These are phyloP conservation scores for Montipora sp. DNA, from an alignment of 64 coral and sea anemone species.

Conservation along the genomic window DNA sequence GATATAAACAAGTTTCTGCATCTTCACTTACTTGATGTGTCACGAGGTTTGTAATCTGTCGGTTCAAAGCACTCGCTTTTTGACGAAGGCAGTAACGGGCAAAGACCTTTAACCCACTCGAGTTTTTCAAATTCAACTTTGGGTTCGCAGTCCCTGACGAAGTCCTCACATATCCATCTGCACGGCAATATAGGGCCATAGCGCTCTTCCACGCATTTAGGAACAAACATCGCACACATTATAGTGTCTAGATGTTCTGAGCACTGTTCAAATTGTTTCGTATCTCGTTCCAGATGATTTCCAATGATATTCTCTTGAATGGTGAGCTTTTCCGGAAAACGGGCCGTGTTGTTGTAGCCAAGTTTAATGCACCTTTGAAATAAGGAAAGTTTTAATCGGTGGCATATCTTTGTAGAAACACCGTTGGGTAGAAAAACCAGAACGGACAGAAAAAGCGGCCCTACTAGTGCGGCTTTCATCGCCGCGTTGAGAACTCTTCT, in stretches of 20 bases:
- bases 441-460: neutral
- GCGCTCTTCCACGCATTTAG: slow-evolving; percentile 29
- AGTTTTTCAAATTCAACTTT: slow-evolving; percentile 29
- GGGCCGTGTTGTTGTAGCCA: neutral
- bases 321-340: slow-evolving; percentile 2
- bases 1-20: neutral
- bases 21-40: slow-evolving; percentile 18
- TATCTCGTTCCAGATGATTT: neutral
- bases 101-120: slow-evolving; percentile 45
- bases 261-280: slow-evolving; percentile 14
- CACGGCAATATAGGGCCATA: slow-evolving; percentile 54
- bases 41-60: slow-evolving; percentile 31
- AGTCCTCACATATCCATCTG: slow-evolving; percentile 47
- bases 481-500: neutral
- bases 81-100: slow-evolving; percentile 14
- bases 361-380: slow-evolving; percentile 19
- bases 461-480: neutral
- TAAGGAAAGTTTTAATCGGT: slow-evolving; percentile 8
- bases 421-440: neutral
- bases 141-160: slow-evolving; percentile 43
- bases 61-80: neutral
- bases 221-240: slow-evolving; percentile 21
- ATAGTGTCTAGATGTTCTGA: slow-evolving; percentile 19
- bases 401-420: slow-evolving; percentile 1
- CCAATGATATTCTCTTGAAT: slow-evolving; percentile 3